A percentile compares a stretch with the other conserved stretches of the same genome.
phyloP scores from a whole-genome alignment of 2,797 vertebrate genomes.

The Tadarida brasiliensis region DNA sequence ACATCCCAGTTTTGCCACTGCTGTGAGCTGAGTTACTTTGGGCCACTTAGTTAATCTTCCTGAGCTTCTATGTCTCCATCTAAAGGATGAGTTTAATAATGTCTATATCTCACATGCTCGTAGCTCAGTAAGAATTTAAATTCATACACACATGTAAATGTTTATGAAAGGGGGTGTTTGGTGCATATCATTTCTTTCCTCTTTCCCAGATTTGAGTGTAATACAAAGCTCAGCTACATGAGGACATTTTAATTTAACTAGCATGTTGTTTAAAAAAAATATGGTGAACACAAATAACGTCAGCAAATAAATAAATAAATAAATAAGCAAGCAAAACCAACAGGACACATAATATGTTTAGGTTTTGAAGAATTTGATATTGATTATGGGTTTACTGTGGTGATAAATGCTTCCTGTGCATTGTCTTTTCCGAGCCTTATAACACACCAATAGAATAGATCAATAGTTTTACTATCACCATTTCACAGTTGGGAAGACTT shows the following conservation, averaged over 20 bases:
- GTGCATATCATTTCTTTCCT: neutral
- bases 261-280: conserved; percentile 5
- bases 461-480: neutral
- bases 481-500: conserved; percentile 20
- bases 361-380: neutral
- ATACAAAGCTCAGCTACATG: neutral
- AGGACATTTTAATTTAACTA: conserved; percentile 19
- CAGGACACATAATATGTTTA: neutral
- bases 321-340: neutral
- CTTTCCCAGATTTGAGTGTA: neutral
- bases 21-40: neutral
- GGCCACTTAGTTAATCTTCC: conserved; percentile 38
- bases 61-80: neutral
- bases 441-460: neutral
- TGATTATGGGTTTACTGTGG: neutral
- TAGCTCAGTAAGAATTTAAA: neutral
- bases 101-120: neutral
- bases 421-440: neutral
- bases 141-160: conserved; percentile 2
- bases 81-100: conserved; percentile 41
- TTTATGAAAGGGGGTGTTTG: neutral
- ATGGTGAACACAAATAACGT: neutral
- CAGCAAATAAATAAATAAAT: conserved; percentile 15
- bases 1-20: neutral
- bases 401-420: neutral